These are phyloP conservation scores for Calephelis virginiensis DNA, from an alignment of 1,140 invertebrate genomes.

Conservation along the genomic window DNA sequence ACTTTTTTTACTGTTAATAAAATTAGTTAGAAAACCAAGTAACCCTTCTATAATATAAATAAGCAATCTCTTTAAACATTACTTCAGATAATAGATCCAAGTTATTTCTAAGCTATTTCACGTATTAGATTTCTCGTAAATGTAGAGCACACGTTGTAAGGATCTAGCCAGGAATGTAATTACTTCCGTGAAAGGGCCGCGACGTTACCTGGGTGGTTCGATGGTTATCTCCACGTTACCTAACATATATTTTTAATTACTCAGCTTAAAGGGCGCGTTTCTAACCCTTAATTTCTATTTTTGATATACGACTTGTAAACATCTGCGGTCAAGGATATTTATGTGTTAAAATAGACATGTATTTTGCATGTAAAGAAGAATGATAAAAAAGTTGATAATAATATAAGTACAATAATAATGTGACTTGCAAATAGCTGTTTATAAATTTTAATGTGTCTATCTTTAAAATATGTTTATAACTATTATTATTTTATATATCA, in stretches of 20 bases:
- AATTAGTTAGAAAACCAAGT: too few relatives aligned
- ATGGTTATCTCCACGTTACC: conserved; percentile 54
- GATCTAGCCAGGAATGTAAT: conserved; percentile 21
- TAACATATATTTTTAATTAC: conserved; percentile 70
- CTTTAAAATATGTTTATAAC: too few relatives aligned
- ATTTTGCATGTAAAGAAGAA: background rate
- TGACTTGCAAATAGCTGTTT: too few relatives aligned
- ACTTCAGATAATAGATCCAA: too few relatives aligned
- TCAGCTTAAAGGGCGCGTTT: conserved; percentile 49
- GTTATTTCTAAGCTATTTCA: background rate
- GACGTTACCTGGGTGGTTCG: conserved; percentile 63
- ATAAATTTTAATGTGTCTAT: too few relatives aligned
- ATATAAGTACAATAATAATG: too few relatives aligned
- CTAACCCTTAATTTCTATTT: conserved; percentile 69
- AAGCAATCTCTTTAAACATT: too few relatives aligned
- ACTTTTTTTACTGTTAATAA: too few relatives aligned
- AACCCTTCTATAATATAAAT: too few relatives aligned
- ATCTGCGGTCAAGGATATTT: conserved; percentile 41
- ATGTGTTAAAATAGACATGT: background rate
- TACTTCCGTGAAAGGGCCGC: conserved; percentile 43
- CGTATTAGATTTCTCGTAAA: conserved; percentile 1
- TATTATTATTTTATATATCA: too few relatives aligned
- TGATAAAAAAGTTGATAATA: too few relatives aligned
- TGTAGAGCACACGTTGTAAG: conserved; percentile 8
- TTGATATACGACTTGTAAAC: conserved; percentile 48